A percentile compares a stretch with the other conserved stretches of the same genome.
Evolutionary conservation across 2,113 vertebrate species (phyloP).

Genomic region (Carassius gibelio): DNA sequence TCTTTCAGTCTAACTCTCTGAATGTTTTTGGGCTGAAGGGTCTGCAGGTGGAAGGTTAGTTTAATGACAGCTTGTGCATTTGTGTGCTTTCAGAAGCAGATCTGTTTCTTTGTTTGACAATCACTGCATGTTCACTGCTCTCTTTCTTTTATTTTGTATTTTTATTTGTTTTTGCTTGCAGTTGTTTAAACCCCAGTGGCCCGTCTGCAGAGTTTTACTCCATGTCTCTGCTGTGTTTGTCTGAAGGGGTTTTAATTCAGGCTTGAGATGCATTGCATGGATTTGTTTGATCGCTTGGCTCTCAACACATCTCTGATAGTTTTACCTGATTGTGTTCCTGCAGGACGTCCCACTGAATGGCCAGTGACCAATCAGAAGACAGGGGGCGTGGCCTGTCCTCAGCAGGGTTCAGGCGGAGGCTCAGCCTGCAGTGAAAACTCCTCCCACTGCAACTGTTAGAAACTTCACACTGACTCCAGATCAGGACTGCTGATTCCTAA

Average conservation of each 20-base stretch:
- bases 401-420: slow-evolving; percentile 11
- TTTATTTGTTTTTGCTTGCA: not conserved
- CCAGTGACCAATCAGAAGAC: slow-evolving; percentile 57
- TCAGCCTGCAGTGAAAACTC: slow-evolving; percentile 56
- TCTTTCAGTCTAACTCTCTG: slow-evolving; percentile 75
- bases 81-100: slow-evolving; percentile 42
- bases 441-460: slow-evolving; percentile 63
- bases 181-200: not conserved
- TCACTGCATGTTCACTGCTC: slow-evolving; percentile 20
- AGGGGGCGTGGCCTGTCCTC: not conserved
- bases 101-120: slow-evolving; percentile 11
- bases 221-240: not conserved
- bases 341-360: slow-evolving; percentile 74
- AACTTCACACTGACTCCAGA: not conserved
- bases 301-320: not conserved
- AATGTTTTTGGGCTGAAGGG: slow-evolving; percentile 73
- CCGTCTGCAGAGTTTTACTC: not conserved
- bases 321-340: not conserved
- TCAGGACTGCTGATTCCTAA: not conserved
- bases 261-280: not conserved
- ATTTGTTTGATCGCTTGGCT: not conserved
- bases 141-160: not conserved
- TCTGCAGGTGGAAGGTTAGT: slow-evolving; percentile 74
- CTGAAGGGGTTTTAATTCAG: not conserved
- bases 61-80: slow-evolving; percentile 44